Evolutionary conservation across 2,888 invertebrate species (phyloP), one percentile per base, ranked within the genome.

Genomic region (Drosophila robusta): DNA sequence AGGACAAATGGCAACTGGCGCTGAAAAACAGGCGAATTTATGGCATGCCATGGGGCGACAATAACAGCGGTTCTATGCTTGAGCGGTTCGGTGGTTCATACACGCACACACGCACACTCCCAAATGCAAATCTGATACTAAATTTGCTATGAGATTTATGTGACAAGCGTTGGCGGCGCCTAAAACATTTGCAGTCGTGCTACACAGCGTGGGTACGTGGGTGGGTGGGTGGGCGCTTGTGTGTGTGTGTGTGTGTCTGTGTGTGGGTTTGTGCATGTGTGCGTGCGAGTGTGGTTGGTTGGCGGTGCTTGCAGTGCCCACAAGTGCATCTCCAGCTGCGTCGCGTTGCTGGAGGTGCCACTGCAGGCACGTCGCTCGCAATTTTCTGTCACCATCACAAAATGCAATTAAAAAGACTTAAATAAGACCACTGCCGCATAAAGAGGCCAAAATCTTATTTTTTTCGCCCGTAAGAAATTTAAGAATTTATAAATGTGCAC

Each of bases 41-140:
- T 83, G 69, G 80, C 74, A 62, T 62, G 75, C 66, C 57, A 78
- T 26, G 46, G 24, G 51, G 47, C 49, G 55, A 57, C 60, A 65
- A 72, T 65, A 42, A 32, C 58, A 42, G 42, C 14, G 56, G 32
- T 32, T 49, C 12, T 44, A 50, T 51, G 42, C 26, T 42, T 41
- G 16, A 41, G 42, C 18, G 8, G 14, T 38, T 57, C 56, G 45
- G 16, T 41, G 54, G 39, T n/a, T 42, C 8, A 72, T 63, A 60
- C 12, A 39, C 16, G 62, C 22, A 52, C 16, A 46, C 29, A 56
- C 14, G 24, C 5, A 12, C 34, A 45, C n/a, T 54, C 41, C 44
- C 38, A 54, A 70, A 86, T 72, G 67, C 62, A 76, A 86, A 88
- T 80, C 61, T 69, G 64, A 86, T 73, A 71, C 87, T 77, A 83